Evolutionary conservation across 2,888 invertebrate species (phyloP).

Genomic region (Calameuta pallipes): DNA sequence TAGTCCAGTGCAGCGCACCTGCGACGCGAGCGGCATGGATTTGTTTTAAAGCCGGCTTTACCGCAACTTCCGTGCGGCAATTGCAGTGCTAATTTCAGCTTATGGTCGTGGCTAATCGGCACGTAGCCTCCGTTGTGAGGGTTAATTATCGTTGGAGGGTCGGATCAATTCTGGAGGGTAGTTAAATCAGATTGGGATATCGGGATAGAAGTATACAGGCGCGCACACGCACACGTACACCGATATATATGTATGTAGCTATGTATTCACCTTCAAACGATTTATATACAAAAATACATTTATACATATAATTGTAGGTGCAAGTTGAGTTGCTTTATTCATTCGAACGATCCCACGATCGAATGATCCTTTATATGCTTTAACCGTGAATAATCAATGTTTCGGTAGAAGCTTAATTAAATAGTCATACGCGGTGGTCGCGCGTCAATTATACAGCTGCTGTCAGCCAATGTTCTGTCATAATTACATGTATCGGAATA

Average conservation of each 20-base stretch:
- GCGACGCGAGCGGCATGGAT: conserved; percentile 1
- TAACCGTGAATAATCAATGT: background rate
- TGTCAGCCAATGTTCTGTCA: conserved; percentile 6
- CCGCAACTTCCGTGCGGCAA: conserved; percentile 3
- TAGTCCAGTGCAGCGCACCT: background rate
- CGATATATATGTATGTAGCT: background rate
- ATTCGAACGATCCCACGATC: background rate
- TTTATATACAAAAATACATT: background rate
- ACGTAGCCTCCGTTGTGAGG: background rate
- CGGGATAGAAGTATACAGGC: background rate
- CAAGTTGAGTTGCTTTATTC: background rate
- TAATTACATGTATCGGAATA: conserved; percentile 45
- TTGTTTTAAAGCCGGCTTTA: background rate
- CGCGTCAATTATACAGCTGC: background rate
- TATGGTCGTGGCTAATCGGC: background rate
- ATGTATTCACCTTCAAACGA: background rate
- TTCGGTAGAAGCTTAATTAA: background rate
- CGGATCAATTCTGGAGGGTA: background rate
- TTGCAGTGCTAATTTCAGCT: conserved; percentile 2
- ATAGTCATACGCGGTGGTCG: background rate
- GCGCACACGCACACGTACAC: too few relatives aligned
- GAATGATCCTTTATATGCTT: background rate
- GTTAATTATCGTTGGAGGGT: background rate
- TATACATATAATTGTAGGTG: background rate
- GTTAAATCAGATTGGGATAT: background rate